phyloP scores from a whole-genome alignment of 2,888 invertebrate species.

The Athripsodes cinereus region DNA sequence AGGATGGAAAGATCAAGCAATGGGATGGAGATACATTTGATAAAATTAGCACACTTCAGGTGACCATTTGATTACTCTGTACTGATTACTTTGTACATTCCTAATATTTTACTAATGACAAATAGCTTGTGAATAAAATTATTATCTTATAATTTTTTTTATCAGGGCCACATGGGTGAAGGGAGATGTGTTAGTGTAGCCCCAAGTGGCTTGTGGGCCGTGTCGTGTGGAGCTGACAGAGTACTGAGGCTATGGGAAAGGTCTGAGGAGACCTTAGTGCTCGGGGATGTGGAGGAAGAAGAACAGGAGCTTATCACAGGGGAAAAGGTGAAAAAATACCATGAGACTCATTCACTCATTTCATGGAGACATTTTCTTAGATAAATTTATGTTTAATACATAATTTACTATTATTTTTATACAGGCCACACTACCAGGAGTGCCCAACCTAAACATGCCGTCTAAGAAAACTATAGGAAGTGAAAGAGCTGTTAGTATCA shows the following conservation, averaged over 20 bases:
- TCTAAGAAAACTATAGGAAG: slow-evolving; percentile 84
- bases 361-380: no score
- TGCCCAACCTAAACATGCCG: slow-evolving; percentile 74
- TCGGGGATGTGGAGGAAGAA: slow-evolving; percentile 85
- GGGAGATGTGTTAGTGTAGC: slow-evolving; percentile 71
- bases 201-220: slow-evolving; percentile 71
- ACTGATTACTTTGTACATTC: not conserved
- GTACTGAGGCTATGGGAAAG: slow-evolving; percentile 82
- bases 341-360: not conserved
- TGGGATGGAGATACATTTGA: slow-evolving; percentile 95
- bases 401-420: slow-evolving; percentile 20
- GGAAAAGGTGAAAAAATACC: slow-evolving; percentile 40
- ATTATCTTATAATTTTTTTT: slow-evolving; percentile 7
- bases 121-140: not conserved
- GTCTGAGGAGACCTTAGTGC: slow-evolving; percentile 82
- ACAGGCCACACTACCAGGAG: slow-evolving; percentile 59
- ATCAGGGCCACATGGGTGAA: slow-evolving; percentile 76
- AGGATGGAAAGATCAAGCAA: slow-evolving; percentile 90
- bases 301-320: slow-evolving; percentile 75
- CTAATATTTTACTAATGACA: not conserved
- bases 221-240: slow-evolving; percentile 80
- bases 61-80: slow-evolving; percentile 34
- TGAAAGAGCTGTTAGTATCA: slow-evolving; percentile 69
- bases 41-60: slow-evolving; percentile 82
- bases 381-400: not conserved